Conservation (phyloP, 2,888 invertebrate species). For the Eristalis pertinax region DNA sequence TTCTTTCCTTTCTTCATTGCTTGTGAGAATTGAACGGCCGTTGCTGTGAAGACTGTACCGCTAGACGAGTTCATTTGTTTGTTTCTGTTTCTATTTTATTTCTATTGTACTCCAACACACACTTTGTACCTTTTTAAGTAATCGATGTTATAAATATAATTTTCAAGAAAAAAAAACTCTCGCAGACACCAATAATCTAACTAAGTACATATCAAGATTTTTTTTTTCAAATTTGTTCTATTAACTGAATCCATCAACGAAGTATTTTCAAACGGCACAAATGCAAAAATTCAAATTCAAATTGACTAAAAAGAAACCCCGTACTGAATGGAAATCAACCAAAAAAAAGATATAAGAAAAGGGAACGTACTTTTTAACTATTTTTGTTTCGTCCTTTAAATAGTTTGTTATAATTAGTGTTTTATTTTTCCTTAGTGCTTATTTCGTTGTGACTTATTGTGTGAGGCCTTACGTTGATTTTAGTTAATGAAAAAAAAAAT, state of each 20-base stretch:
- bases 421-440: conserved; percentile 33
- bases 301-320: conserved; percentile 4
- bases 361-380: neutral
- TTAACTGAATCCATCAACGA: conserved; percentile 44
- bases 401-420: conserved; percentile 24
- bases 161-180: conserved; percentile 5
- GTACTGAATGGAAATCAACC: conserved; percentile 45
- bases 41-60: conserved; percentile 1
- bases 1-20: neutral
- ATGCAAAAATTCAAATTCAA: conserved; percentile 8
- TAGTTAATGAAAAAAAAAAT: conserved; percentile 22
- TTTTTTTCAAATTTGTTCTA: neutral
- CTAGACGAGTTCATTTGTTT: conserved; percentile 1
- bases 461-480: conserved; percentile 16
- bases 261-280: conserved; percentile 30
- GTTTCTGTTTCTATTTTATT: conserved; percentile 17
- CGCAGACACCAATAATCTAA: neutral
- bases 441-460: conserved; percentile 38
- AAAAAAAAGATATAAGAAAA: conserved; percentile 31
- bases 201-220: neutral
- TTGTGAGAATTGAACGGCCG: conserved; percentile 7
- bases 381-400: conserved; percentile 8
- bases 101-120: conserved; percentile 26
- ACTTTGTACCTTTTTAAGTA: conserved; percentile 40
- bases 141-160: conserved; percentile 7